Percentiles rank a stretch among this genome's conserved stretches.
These are phyloP conservation scores for Cyprinodon diabolis DNA, from an alignment of 2,797 vertebrate genomes.

Conservation along the genomic window DNA sequence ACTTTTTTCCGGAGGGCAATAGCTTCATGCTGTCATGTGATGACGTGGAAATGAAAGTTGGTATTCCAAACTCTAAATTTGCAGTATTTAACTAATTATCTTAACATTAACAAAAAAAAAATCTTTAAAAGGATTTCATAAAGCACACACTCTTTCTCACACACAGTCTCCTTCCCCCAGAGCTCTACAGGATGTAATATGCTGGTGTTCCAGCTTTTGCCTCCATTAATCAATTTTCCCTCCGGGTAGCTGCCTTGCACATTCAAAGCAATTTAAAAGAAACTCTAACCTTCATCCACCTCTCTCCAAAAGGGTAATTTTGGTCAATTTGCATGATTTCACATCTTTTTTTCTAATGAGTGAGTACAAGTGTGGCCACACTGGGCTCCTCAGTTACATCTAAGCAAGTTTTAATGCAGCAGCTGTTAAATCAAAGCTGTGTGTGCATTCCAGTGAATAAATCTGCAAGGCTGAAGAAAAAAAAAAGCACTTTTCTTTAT, in stretches of 20 bases:
- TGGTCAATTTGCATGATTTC: slow-evolving; percentile 10
- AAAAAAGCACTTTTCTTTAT: slow-evolving; percentile 18
- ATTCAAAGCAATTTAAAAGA: slow-evolving; percentile 30
- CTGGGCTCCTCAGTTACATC: slow-evolving; percentile 22
- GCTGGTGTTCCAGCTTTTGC: slow-evolving; percentile 46
- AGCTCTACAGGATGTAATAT: slow-evolving; percentile 50
- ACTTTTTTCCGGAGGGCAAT: no score
- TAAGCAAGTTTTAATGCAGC: slow-evolving; percentile 15
- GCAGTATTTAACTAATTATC: no score
- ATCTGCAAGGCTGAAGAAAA: slow-evolving; percentile 1
- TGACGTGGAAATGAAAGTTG: no score
- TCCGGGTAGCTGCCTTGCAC: slow-evolving; percentile 39
- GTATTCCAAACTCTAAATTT: no score
- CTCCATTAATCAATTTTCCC: slow-evolving; percentile 51
- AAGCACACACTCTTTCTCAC: no score
- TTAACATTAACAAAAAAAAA: no score
- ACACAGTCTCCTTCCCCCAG: slow-evolving; percentile 7
- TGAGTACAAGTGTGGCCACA: slow-evolving; percentile 2
- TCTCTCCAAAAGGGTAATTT: background rate
- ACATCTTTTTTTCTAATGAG: slow-evolving; percentile 1
- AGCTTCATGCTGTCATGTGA: no score
- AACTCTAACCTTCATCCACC: slow-evolving; percentile 25
- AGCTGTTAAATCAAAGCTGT: slow-evolving; percentile 23
- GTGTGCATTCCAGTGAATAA: slow-evolving; percentile 13
- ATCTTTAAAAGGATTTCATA: no score